Percentiles rank a stretch among this genome's conserved stretches.
Conservation (phyloP, 1,140 invertebrate species). For the Drosophila baimaii region DNA sequence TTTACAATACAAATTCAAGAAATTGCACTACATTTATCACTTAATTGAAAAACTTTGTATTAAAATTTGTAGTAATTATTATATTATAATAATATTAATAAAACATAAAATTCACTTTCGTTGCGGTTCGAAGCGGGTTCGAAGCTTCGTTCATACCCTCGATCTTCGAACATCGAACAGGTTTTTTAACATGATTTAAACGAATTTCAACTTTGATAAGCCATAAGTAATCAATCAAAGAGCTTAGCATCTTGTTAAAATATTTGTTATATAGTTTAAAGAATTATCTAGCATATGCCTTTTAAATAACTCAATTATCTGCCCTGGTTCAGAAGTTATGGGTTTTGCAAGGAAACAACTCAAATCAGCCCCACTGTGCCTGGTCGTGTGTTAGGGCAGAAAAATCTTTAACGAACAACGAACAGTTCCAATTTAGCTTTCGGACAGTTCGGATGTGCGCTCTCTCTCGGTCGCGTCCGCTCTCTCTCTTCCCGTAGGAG, state of each 20-base stretch:
- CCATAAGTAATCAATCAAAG: neutral
- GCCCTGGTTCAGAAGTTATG: neutral
- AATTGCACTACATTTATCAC: neutral
- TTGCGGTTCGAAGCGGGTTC: neutral
- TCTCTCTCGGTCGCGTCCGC: constrained; percentile 30
- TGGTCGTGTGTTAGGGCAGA: neutral
- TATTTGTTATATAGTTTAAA: neutral
- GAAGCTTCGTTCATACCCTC: neutral
- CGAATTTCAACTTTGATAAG: neutral
- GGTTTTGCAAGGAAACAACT: neutral
- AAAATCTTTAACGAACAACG: constrained; percentile 15
- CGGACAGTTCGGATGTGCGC: constrained; percentile 25
- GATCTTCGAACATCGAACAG: constrained; percentile 10
- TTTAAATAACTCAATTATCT: neutral
- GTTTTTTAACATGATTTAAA: neutral
- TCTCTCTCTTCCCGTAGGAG: constrained; percentile 25
- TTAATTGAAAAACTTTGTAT: neutral
- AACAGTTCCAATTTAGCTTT: constrained; percentile 11
- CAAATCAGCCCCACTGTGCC: neutral
- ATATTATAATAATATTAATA: neutral
- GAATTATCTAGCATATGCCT: neutral
- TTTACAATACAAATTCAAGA: neutral
- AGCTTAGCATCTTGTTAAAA: too few species aligned
- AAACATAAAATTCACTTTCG: constrained; percentile 4
- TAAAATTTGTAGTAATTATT: neutral